Percentiles rank a stretch among this genome's conserved stretches.
Evolutionary conservation across 2,797 vertebrate genomes (phyloP).

Genomic region (Hippoglossus hippoglossus): DNA sequence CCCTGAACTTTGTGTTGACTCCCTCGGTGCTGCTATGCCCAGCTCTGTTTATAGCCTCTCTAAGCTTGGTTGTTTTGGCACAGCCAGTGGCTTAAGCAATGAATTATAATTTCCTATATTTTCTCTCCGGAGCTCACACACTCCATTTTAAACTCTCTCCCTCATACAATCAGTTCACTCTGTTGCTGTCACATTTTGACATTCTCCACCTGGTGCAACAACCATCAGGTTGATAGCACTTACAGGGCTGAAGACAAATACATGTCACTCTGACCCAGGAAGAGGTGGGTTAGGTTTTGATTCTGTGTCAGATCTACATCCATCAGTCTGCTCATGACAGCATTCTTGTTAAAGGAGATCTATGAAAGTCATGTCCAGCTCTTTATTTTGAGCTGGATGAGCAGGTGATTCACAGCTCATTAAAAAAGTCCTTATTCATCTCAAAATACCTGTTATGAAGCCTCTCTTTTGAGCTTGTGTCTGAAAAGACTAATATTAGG

Average conservation of each 20-base stretch:
- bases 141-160: slow-evolving; percentile 39
- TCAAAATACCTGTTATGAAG: no score
- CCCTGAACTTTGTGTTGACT: slow-evolving; percentile 53
- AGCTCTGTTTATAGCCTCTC: slow-evolving; percentile 49
- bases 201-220: slow-evolving; percentile 46
- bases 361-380: no score
- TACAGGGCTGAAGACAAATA: neutral
- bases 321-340: neutral
- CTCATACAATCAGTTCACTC: slow-evolving; percentile 28
- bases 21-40: slow-evolving; percentile 41
- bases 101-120: slow-evolving; percentile 57
- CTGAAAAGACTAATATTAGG: no score
- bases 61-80: slow-evolving; percentile 69
- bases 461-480: no score
- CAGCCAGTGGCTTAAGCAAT: slow-evolving; percentile 30
- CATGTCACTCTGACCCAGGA: neutral
- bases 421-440: no score
- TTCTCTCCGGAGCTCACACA: slow-evolving; percentile 30
- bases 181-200: slow-evolving; percentile 25
- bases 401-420: no score
- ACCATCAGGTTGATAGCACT: slow-evolving; percentile 11
- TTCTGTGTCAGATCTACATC: neutral
- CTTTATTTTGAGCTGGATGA: no score
- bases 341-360: neutral
- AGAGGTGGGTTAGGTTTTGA: neutral